Base-by-base conservation (phyloP, 2,888 invertebrate genomes). In the Muschampia plurimacula region DNA sequence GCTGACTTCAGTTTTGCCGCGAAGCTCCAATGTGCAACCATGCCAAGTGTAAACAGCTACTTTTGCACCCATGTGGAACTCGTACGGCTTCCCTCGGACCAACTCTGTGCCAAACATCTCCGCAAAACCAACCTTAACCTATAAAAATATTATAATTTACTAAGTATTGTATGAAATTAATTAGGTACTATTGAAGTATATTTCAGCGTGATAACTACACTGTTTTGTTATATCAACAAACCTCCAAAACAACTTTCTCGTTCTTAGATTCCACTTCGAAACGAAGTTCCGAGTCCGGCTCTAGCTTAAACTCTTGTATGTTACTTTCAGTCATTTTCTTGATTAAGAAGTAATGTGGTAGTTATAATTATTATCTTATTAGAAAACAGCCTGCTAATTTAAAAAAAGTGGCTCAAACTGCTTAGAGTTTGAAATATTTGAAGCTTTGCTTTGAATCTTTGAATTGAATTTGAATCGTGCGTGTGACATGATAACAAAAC, bases 41-140 rank as follows among this genome's bases (percentile, higher is more conserved):
- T 99, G 98, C 97, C 98, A 99, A 1, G 99, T 98, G 85, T 97
- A 99, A 22, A 99, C 97, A 0, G 99, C 99, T 9, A 99, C 97
- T 93, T 99, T 99, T 2, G 99, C 97, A 0, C 99, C 98, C 3
- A 97, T 95, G 9, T 96, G 95, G 87, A 99, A 99, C 80, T 97
- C 97, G 88, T 99, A 99, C 1, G 97, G 96, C 89, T 98, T 99
- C 69, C 98, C 98, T 90, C 97, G 97, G 0, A 98, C 98, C 73
- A 99, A 86, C 89, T 99, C 99, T 0, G 99, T 98, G 0, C 99
- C 99, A 92, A 99, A 99, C 60, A 99, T 96, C 93, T 99, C 99
- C 0, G 99, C 99, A 81, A 97, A 96, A 0, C 99, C 99, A 81
- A 96, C 96, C 85, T 97, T 96, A 75, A 99, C 93, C 97, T 99